phyloP scores from a whole-genome alignment of 1,140 invertebrate genomes.

The Oscheius sp. region DNA sequence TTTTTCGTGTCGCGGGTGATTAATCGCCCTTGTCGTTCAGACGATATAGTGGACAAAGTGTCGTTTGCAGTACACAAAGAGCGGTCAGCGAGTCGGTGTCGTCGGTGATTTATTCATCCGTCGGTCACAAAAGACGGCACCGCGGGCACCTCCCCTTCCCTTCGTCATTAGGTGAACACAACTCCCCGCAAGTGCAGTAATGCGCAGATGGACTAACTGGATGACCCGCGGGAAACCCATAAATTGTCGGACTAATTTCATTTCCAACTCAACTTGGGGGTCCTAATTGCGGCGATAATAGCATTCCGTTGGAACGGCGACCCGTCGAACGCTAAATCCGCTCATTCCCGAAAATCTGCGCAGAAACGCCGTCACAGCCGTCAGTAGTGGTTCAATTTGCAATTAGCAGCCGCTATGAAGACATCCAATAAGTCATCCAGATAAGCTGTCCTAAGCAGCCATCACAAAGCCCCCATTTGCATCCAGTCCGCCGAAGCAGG shows the following conservation, averaged over 20 bases:
- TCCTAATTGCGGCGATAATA: slow-evolving; percentile 10
- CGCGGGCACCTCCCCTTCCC: neutral
- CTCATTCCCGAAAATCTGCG: neutral
- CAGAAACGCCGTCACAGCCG: too few species aligned
- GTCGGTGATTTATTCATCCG: neutral
- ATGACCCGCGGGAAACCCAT: slow-evolving; percentile 1
- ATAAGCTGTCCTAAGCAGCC: slow-evolving; percentile 3
- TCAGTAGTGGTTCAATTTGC: too few species aligned
- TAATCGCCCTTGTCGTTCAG: too few species aligned
- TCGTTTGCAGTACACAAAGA: slow-evolving; percentile 3
- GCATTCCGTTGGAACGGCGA: neutral
- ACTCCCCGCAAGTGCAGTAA: slow-evolving; percentile 8
- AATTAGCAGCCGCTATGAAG: neutral
- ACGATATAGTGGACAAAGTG: neutral
- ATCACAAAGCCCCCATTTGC: neutral
- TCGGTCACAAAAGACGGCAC: neutral
- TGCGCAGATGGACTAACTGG: neutral
- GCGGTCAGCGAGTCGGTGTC: neutral
- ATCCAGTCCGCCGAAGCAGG: too few species aligned
- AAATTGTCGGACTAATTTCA: slow-evolving; percentile 1
- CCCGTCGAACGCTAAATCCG: neutral
- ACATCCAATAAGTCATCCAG: slow-evolving; percentile 2
- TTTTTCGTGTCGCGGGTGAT: too few species aligned
- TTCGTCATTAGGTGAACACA: neutral
- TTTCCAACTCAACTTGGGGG: neutral